Evolutionary conservation across 2,113 vertebrate species (phyloP).

Genomic region (Sapajus apella): DNA sequence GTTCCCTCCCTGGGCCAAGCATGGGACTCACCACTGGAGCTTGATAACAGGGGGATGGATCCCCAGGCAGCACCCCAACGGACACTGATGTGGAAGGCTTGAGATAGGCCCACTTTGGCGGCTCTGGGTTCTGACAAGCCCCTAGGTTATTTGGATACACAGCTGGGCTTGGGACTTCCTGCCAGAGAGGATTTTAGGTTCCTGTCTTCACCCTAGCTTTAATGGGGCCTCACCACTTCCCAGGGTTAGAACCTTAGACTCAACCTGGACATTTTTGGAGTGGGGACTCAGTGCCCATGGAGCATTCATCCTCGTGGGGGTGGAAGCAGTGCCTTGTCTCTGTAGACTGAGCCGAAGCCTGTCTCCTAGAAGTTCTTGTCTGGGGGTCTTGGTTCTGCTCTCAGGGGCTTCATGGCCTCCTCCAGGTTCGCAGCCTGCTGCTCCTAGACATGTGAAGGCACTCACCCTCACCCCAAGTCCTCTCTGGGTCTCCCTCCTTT

Average conservation of each 20-base stretch:
- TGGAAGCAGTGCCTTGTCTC: too few species aligned
- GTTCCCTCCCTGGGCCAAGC: background rate
- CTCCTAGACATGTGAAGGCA: background rate
- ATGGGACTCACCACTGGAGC: background rate
- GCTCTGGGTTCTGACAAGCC: background rate
- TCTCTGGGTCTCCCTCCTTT: background rate
- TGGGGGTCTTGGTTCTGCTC: background rate
- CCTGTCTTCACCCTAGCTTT: background rate
- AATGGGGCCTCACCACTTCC: background rate
- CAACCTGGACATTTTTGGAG: background rate
- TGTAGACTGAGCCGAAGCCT: background rate
- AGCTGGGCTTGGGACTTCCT: background rate
- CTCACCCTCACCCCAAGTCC: accelerated
- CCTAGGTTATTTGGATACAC: background rate
- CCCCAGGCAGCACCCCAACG: background rate
- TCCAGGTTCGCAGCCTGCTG: background rate
- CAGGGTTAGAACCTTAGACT: background rate
- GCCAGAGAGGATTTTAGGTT: background rate
- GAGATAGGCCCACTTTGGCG: too few species aligned
- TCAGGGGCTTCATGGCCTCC: too few species aligned
- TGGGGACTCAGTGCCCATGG: background rate
- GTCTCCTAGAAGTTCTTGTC: background rate
- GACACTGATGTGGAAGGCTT: background rate
- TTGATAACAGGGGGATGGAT: too few species aligned
- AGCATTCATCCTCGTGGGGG: accelerated